Evolutionary conservation across 2,797 vertebrate genomes (phyloP).

Genomic region (Ctenochaetus hawaiiensis): DNA sequence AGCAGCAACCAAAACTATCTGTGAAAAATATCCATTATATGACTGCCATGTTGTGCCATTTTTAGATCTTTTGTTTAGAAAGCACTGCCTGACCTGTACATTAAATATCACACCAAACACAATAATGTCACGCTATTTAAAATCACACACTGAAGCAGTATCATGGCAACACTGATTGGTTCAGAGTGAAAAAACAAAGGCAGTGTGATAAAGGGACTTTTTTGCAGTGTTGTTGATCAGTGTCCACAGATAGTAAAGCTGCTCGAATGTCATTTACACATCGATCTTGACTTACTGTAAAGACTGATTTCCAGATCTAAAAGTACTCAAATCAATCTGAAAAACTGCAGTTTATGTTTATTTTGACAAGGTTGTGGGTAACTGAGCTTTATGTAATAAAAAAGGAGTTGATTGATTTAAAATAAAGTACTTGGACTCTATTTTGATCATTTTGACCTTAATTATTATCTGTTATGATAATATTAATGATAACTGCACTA

Average conservation of each 20-base stretch:
- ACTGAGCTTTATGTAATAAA: background rate
- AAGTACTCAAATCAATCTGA: background rate
- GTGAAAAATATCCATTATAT: no score
- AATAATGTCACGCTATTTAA: no score
- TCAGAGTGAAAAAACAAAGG: no score
- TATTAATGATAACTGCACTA: background rate
- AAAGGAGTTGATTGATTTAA: background rate
- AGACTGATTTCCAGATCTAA: background rate
- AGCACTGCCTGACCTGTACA: no score
- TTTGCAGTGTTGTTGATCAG: no score
- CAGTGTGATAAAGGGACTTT: no score
- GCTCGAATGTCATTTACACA: slow-evolving; percentile 2
- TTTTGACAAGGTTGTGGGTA: background rate
- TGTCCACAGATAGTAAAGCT: background rate
- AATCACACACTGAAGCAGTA: no score
- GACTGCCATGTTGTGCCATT: no score
- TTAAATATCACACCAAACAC: no score
- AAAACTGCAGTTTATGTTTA: background rate
- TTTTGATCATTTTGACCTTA: background rate
- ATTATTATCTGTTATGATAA: background rate
- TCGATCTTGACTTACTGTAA: slow-evolving; percentile 5
- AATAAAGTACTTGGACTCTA: background rate
- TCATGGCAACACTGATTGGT: no score
- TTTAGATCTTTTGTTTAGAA: no score
- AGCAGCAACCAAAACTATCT: no score